These are phyloP conservation scores for Coptodon rendalli DNA, from an alignment of 2,113 vertebrate species.

Conservation along the genomic window DNA sequence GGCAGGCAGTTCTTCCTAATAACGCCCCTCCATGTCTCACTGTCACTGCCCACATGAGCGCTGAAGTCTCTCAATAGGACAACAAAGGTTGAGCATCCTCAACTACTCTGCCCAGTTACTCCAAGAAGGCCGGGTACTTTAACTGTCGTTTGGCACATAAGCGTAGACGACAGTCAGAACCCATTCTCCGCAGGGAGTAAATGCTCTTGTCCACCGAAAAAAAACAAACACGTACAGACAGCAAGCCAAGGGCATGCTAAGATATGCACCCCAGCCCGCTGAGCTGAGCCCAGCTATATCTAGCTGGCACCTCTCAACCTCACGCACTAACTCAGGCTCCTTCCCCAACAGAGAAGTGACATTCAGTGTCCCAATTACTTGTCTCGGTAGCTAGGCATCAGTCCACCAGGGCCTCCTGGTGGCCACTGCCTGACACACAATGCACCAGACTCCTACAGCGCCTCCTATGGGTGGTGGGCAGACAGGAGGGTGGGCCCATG, in stretches of 20 bases:
- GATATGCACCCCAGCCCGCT: not conserved
- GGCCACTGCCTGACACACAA: too few species aligned
- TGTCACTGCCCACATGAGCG: too few species aligned
- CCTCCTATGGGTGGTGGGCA: too few species aligned
- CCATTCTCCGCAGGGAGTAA: not conserved
- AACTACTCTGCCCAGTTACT: too few species aligned
- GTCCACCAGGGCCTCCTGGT: too few species aligned
- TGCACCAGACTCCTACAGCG: too few species aligned
- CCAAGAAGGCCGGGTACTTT: not conserved
- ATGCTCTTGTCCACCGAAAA: not conserved
- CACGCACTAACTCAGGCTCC: not conserved
- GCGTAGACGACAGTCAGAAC: not conserved
- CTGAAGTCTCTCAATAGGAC: too few species aligned
- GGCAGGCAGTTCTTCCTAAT: too few species aligned
- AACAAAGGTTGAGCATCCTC: too few species aligned
- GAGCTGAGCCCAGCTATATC: not conserved
- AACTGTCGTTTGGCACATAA: not conserved
- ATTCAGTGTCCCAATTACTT: not conserved
- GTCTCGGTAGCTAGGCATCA: too few species aligned
- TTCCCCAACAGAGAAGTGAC: not conserved
- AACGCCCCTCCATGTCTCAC: too few species aligned
- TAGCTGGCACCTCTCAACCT: not conserved
- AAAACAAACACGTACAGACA: rapidly evolving
- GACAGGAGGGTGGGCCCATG: too few species aligned
- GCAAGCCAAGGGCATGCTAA: not conserved